Base-by-base conservation (phyloP, 2,888 invertebrate genomes). In the Thymelicus acteon region DNA sequence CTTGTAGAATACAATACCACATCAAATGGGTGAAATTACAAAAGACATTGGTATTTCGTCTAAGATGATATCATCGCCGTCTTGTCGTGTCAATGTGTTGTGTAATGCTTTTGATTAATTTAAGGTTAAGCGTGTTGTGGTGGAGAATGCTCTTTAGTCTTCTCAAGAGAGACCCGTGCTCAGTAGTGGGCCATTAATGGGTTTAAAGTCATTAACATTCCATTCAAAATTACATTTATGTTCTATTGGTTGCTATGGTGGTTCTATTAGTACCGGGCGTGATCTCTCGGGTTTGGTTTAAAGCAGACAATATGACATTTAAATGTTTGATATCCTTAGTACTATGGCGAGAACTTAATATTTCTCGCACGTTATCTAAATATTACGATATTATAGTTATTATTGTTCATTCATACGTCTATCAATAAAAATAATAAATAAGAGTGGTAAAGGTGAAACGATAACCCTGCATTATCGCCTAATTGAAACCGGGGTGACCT, bases 401-500 rank as follows among this genome's bases (percentile, higher is more conserved):
- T 12, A n/a, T n/a, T n/a, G n/a, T n/a, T n/a, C n/a, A n/a, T n/a
- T n/a, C n/a, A n/a, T n/a, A n/a, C n/a, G n/a, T n/a, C n/a, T 3
- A 44, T 44, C 40, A 40, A 40, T 44, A 61, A 47, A n/a, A n/a
- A n/a, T n/a, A n/a, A n/a, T n/a, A n/a, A 61, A 3, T 44, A 60
- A 40, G 19, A 19, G 6, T 19, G 19, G 44, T 31, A 57, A 57
- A 58, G 66, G 66, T 58, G 57, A 72, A 64, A 63, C 52, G 73
- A 73, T 70, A 73, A 72, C 73, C 72, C 70, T 48, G 15, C 48
- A 10, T 13, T 71, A 71, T 71, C 67, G 65, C 60, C 24, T 72
- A 72, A 74, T 74, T 72, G 68, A 72, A 74, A 71, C 71, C 71
- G 69, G 58, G 73, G 60, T 71, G 75, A 75, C 72, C 74, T 65